These are phyloP conservation scores for Ametastegia equiseti DNA, from an alignment of 2,888 invertebrate genomes.

Conservation along the genomic window DNA sequence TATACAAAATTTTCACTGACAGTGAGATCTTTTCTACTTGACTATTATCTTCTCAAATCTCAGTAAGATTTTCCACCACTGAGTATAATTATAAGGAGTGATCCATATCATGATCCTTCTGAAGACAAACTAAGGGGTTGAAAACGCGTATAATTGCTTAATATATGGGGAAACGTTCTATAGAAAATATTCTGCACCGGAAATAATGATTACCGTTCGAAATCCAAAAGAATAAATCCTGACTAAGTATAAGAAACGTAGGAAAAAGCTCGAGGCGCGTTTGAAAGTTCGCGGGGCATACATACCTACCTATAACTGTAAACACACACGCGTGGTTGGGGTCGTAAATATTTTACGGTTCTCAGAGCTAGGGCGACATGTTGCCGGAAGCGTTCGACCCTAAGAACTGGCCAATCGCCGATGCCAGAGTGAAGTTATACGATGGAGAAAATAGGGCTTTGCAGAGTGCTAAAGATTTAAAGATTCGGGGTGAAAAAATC, in stretches of 20 bases:
- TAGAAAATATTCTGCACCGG: no score
- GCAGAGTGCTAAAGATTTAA: conserved; percentile 29
- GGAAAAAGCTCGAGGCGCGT: background rate
- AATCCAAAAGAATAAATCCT: background rate
- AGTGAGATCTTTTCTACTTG: no score
- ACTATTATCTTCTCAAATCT: no score
- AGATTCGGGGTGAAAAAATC: background rate
- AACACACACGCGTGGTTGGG: background rate
- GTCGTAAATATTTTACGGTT: conserved; percentile 43
- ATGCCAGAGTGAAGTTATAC: background rate
- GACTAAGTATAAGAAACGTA: background rate
- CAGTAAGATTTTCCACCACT: no score
- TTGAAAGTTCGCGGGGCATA: background rate
- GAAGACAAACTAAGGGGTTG: no score
- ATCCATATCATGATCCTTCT: no score
- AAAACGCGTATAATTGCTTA: no score
- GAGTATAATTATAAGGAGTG: no score
- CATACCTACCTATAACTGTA: background rate
- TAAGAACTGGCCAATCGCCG: conserved; percentile 22
- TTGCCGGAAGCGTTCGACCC: conserved; percentile 25
- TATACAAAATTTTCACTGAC: no score
- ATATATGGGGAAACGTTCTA: no score
- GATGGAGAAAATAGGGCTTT: background rate
- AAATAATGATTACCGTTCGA: no score
- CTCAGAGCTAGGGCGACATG: conserved; percentile 28